phyloP scores from a whole-genome alignment of 2,888 invertebrate species.

The Andrena minutula region DNA sequence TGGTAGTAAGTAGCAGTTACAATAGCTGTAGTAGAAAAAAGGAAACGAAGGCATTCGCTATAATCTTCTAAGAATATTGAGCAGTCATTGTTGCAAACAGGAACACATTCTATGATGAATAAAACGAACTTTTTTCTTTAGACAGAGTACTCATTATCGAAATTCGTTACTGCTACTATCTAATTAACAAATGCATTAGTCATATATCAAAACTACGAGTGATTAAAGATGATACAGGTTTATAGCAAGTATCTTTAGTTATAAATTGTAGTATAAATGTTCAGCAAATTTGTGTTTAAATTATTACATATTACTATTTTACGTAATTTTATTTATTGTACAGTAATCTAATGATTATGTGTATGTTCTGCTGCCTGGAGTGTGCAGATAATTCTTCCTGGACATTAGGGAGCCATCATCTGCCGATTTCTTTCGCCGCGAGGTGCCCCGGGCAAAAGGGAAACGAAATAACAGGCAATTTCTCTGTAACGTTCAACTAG shows the following conservation, averaged over 20 bases:
- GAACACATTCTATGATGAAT: slow-evolving; percentile 61
- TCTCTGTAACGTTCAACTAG: slow-evolving; percentile 57
- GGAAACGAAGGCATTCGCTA: slow-evolving; percentile 22
- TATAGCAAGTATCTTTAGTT: slow-evolving; percentile 73
- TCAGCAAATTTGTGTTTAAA: slow-evolving; percentile 72
- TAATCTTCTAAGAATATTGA: slow-evolving; percentile 48
- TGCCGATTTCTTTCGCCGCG: slow-evolving; percentile 2
- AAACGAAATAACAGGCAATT: slow-evolving; percentile 49
- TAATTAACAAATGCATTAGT: slow-evolving; percentile 74
- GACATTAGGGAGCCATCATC: slow-evolving; percentile 41
- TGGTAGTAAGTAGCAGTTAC: slow-evolving; percentile 1
- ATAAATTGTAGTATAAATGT: slow-evolving; percentile 77
- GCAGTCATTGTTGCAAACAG: slow-evolving; percentile 64
- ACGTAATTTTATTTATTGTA: slow-evolving; percentile 76
- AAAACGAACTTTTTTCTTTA: slow-evolving; percentile 44
- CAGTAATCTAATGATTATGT: slow-evolving; percentile 83
- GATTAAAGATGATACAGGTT: slow-evolving; percentile 73
- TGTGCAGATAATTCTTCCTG: slow-evolving; percentile 76
- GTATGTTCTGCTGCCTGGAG: slow-evolving; percentile 72
- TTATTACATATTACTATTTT: slow-evolving; percentile 73
- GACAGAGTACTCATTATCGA: slow-evolving; percentile 45
- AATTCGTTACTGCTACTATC: slow-evolving; percentile 58
- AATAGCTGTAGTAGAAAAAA: not conserved
- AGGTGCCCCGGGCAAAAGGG: slow-evolving; percentile 8
- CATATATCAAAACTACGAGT: slow-evolving; percentile 74